Base-by-base conservation (phyloP, 2,797 vertebrate genomes). In the Onychomys arenicola region DNA sequence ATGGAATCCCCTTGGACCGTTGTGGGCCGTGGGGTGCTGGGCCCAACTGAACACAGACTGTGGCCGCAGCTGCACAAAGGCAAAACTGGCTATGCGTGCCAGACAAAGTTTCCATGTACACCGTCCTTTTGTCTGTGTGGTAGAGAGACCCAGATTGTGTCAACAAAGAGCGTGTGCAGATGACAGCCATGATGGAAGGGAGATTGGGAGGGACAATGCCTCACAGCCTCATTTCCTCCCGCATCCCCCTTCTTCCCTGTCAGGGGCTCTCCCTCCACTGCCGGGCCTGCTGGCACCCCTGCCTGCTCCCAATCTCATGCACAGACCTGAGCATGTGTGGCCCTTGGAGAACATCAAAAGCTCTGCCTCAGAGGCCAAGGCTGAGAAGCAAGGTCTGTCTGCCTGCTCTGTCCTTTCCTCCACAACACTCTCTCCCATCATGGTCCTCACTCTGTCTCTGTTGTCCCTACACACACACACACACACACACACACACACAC, bases 251-350 rank as follows among this genome's bases (percentile, higher is more conserved):
- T 57, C 59, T 34, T 46, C 1, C 0, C 9, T 3, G 46, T 55
- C 1, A 0, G 76, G 2, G 3, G 0, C 2, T 0, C 19, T 8
- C 8, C 11, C 5, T 17, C 1, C 25, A 0, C 2, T 19, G 6
- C 8, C 77, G 21, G 14, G 1, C 1, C 71, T 10, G 40, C 25
- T 2, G 32, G 5, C 90, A 25, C 37, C 6, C 59, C 21, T 8
- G 43, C 25, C 76, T 14, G 0, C 11, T 10, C 49, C 82, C 2
- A 0, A 4, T 7, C 16, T 9, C 12, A 2, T 34, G 9, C 0
- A 0, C 75, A 55, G 55, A 4, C 65, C 19, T 9, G 6, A 27
- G 9, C 5, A 49, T 11, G 6, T 14, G 0, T 9, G 46, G 19
- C 5, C 1, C 77, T 13, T 4, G 1, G 14, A 25, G 8, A 23